Evolutionary conservation across 2,888 invertebrate species (phyloP).

Genomic region (Lapara coniferarum): DNA sequence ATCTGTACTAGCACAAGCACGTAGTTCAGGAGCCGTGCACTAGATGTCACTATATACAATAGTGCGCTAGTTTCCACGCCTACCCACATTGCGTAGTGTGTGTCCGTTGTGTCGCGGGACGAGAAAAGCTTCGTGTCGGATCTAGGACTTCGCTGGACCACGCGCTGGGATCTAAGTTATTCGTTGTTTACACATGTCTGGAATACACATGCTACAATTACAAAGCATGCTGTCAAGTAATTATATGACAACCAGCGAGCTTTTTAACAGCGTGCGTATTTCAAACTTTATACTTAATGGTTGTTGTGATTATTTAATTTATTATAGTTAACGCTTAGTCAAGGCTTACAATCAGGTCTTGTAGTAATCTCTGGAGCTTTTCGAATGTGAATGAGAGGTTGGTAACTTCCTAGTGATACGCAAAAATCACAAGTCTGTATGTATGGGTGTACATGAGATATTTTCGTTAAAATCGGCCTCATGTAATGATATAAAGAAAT

Average conservation of each 20-base stretch:
- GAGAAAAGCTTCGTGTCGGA: not conserved
- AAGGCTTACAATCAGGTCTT: constrained; percentile 11
- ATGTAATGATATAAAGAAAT: not conserved
- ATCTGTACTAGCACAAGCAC: not conserved
- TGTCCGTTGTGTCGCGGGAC: not conserved
- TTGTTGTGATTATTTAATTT: constrained; percentile 44
- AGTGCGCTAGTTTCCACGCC: constrained; percentile 1
- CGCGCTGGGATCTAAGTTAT: constrained; percentile 5
- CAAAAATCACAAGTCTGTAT: constrained; percentile 16
- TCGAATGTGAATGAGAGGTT: not conserved
- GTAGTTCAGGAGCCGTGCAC: not conserved
- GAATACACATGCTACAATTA: too few relatives aligned
- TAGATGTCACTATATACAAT: constrained; percentile 5
- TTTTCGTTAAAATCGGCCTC: constrained; percentile 17
- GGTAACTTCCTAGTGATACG: constrained; percentile 2
- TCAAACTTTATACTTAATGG: constrained; percentile 34
- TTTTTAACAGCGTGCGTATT: too few relatives aligned
- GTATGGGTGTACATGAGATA: constrained; percentile 3
- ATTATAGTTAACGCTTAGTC: constrained; percentile 30
- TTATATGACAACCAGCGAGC: too few relatives aligned
- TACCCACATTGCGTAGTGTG: not conserved
- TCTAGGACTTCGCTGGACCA: not conserved
- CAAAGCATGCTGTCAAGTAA: too few relatives aligned
- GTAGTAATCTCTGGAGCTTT: not conserved
- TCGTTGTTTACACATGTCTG: constrained; percentile 25